phyloP scores from a whole-genome alignment of 2,797 vertebrate genomes.

The Nyctibius grandis region DNA sequence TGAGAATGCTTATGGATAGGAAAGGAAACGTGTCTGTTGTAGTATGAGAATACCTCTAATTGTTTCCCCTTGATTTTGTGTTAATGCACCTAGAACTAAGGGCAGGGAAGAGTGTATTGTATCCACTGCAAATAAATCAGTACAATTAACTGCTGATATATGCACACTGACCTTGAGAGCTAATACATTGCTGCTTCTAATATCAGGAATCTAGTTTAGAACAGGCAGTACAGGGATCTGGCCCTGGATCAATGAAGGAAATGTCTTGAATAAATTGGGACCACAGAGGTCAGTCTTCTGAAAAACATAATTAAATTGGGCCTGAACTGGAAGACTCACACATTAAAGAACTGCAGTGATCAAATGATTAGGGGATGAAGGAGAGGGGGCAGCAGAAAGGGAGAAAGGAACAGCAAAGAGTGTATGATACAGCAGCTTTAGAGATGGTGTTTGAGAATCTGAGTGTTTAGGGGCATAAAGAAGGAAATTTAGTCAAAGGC shows the following conservation, averaged over 20 bases:
- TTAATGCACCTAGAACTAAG: neutral
- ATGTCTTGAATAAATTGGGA: conserved; percentile 54
- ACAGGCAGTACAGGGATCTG: neutral
- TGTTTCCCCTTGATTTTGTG: conserved; percentile 1
- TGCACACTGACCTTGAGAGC: conserved; percentile 17
- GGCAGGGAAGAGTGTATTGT: neutral
- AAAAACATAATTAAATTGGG: conserved; percentile 56
- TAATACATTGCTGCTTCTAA: neutral
- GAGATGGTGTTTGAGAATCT: neutral
- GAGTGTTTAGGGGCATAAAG: neutral
- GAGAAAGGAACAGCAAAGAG: neutral
- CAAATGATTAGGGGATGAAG: conserved; percentile 12
- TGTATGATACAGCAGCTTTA: neutral
- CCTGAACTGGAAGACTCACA: conserved; percentile 18
- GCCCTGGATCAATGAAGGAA: conserved; percentile 48
- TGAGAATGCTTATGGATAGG: neutral
- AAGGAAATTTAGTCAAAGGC: neutral
- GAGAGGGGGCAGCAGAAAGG: neutral
- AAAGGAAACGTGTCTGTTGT: neutral
- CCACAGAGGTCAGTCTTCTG: conserved; percentile 44
- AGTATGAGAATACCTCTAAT: neutral
- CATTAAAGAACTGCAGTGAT: conserved; percentile 30
- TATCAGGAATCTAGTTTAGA: conserved; percentile 12
- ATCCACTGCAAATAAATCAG: conserved; percentile 29
- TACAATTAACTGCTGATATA: conserved; percentile 24